Base-by-base conservation (phyloP, 2,888 invertebrate species). In the Ditylenchus weischeri region DNA sequence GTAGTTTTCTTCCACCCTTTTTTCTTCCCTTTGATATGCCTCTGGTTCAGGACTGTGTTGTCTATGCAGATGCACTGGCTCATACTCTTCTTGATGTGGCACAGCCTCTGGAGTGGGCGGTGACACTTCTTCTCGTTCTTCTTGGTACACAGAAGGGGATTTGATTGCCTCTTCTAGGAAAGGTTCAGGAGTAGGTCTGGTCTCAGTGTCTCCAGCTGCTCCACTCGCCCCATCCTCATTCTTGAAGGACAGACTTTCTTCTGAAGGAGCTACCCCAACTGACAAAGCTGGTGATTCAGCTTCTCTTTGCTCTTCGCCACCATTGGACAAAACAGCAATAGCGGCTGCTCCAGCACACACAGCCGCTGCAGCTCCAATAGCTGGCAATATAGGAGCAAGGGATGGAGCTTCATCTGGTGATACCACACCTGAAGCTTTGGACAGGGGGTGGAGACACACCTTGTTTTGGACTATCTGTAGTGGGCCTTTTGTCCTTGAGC, bases 271-370 rank as follows among this genome's bases (percentile, higher is more conserved):
- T 29, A 10, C 29, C 10, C n/a, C 54, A 10, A 29, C 29, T 21
- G 54, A 54, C 29, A 23, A 21, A 23, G 29, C 54, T 21, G 54
- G 54, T 10, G 54, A 54, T 54, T 54, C 23, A 15, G 57, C 69
- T 18, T 59, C 66, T 13, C 43, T 38, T 6, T 50, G 29, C 23
- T 69, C 49, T 3, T 59, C 69, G 11, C 54, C 36, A 35, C 43
- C 47, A 29, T 35, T 64, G 11, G 59, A 23, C 23, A 57, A 50
- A 19, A 36, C 65, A 13, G 70, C 71, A 21, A 61, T 36, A 19
- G 75, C 62, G 15, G 72, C 75, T 35, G 51, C 75, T 10, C 21
- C 72, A 65, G 38, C 72, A 19, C 50, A 65, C n/a, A 64, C 69
- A 35, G 62, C 70, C 10, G 66, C 70, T 3, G 62, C 73, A 23